Evolutionary conservation across 1,140 invertebrate species (phyloP).

Genomic region (Drosophila ironensis): DNA sequence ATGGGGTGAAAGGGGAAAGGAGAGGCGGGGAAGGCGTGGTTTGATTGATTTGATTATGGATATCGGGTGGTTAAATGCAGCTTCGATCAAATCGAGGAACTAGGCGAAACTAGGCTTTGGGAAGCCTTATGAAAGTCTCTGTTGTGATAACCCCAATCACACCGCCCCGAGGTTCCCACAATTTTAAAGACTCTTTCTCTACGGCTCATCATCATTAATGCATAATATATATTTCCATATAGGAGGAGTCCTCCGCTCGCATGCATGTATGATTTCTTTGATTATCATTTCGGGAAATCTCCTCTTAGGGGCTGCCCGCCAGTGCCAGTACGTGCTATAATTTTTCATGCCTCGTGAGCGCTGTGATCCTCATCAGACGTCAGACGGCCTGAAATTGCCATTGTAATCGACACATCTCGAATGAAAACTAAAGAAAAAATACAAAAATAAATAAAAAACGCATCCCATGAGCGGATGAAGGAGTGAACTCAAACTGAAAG

Average conservation of each 20-base stretch:
- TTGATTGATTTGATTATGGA: constrained; percentile 60
- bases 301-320: too few relatives aligned
- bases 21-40: constrained; percentile 31
- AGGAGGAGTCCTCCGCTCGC: not conserved
- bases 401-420: constrained; percentile 73
- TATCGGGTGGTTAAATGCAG: constrained; percentile 6
- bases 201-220: constrained; percentile 47
- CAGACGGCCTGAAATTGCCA: constrained; percentile 70
- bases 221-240: constrained; percentile 43
- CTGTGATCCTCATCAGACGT: constrained; percentile 66
- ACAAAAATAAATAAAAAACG: too few relatives aligned
- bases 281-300: constrained; percentile 72
- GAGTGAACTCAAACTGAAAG: constrained; percentile 14
- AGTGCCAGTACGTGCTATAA: constrained; percentile 57
- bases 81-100: too few relatives aligned
- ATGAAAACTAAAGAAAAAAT: too few relatives aligned
- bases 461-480: constrained; percentile 27
- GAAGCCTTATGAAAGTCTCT: too few relatives aligned
- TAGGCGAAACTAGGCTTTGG: not conserved
- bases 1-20: constrained; percentile 25
- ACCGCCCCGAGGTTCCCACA: not conserved
- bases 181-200: constrained; percentile 25
- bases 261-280: constrained; percentile 19
- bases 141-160: not conserved
- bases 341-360: constrained; percentile 60